Percentiles rank a stretch among this genome's conserved stretches.
These are phyloP conservation scores for Cataglyphis hispanica DNA, from an alignment of 1,140 invertebrate genomes.

Conservation along the genomic window DNA sequence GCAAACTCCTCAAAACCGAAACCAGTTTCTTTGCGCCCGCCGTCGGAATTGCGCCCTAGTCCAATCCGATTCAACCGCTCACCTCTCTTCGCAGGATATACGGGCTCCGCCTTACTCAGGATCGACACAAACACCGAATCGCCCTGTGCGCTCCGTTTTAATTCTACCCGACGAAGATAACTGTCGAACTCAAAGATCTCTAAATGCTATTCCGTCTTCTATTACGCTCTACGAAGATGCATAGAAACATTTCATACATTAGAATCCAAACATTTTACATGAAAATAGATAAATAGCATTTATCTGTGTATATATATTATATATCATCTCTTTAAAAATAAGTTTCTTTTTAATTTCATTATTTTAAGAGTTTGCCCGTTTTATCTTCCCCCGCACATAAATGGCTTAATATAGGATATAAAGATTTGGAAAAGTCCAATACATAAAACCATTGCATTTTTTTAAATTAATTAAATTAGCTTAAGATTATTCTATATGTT, in stretches of 20 bases:
- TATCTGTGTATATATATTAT: no score
- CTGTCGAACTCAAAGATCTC: not conserved
- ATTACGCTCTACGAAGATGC: not conserved
- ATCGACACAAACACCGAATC: constrained; percentile 65
- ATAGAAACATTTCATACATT: not conserved
- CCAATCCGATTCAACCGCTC: constrained; percentile 85
- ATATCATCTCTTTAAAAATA: not conserved
- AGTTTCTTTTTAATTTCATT: not conserved
- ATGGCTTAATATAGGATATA: no score
- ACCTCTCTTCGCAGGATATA: constrained; percentile 82
- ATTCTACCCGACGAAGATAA: not conserved
- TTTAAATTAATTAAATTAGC: not conserved
- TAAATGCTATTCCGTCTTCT: not conserved
- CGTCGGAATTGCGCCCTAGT: constrained; percentile 82
- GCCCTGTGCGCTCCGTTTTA: not conserved
- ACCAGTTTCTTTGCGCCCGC: constrained; percentile 84
- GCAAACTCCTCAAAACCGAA: constrained; percentile 86
- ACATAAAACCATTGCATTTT: no score
- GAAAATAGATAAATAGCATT: no score
- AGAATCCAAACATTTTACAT: not conserved
- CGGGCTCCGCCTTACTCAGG: constrained; percentile 85
- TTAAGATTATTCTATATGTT: not conserved
- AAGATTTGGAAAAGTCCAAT: no score
- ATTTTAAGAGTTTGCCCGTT: not conserved
- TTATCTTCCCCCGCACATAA: not conserved